Base-by-base conservation (phyloP, 2,888 invertebrate species). In the Rhorus exstirpatorius region DNA sequence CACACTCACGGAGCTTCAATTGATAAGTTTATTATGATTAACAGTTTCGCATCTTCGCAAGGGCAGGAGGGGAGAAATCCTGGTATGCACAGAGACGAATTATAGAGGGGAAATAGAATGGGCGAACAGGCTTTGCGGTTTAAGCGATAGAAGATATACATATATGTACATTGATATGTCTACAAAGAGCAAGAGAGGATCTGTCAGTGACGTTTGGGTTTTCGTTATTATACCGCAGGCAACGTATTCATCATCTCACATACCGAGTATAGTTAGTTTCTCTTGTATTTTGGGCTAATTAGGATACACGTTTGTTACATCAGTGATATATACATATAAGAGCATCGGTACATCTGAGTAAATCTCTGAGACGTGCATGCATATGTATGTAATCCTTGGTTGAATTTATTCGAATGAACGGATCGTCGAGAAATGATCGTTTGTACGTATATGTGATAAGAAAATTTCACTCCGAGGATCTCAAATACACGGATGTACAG, bases 141-240 rank as follows among this genome's bases (percentile, higher is more conserved):
- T 49, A 21, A 26, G n/a, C 26, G 19, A 35, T 21, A 41, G 14
- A 41, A 19, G 35, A 80, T 46, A n/a, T 21, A 24, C 4, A 55
- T 31, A 55, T 10, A 17, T 12, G 19, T 38, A 60, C 10, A 38
- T 60, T 17, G 19, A 7, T 3, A 12, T 60, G 3, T 35, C 6
- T 17, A 51, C 1, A 49, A 55, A 67, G 35, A 35, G 35, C 58
- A 35, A 17, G 51, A 74, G 72, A 38, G 26, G 26, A n/a, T 65
- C 61, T 79, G 79, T 60, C 51, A 72, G 72, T 72, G 72, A 79
- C 72, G 26, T 79, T 79, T 72, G 38, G 79, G 72, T 79, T 71
- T 79, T 79, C 79, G 79, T 79, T 79, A 72, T 72, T 72, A 72
- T 79, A 79, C 72, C 72, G 65, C 72, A 79, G 72, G n/a, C 31